Conservation (phyloP, 2,113 vertebrate genomes). For the Mustela nigripes region DNA sequence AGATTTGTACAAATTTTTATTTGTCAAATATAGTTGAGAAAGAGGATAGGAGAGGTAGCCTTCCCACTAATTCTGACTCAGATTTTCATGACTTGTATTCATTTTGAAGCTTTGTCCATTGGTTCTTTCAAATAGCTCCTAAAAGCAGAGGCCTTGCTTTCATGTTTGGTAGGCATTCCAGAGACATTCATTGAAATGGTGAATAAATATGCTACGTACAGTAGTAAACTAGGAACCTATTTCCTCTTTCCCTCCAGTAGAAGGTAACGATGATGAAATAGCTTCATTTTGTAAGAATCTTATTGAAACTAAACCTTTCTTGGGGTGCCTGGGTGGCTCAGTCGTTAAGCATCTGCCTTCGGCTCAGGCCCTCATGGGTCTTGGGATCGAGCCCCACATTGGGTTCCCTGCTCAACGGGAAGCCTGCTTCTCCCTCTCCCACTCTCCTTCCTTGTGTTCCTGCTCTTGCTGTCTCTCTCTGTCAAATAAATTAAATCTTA, state of each 20-base stretch:
- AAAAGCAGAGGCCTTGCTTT: not conserved
- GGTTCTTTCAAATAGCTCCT: not conserved
- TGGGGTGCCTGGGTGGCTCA: too few relatives aligned
- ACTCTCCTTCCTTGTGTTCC: too few relatives aligned
- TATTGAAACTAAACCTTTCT: not conserved
- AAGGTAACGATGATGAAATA: not conserved
- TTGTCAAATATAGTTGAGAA: not conserved
- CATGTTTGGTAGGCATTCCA: not conserved
- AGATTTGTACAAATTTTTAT: constrained; percentile 5
- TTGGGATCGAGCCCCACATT: too few relatives aligned
- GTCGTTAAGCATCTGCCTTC: too few relatives aligned
- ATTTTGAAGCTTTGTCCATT: constrained; percentile 30
- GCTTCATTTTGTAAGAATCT: not conserved
- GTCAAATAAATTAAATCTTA: too few relatives aligned
- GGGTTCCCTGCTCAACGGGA: too few relatives aligned
- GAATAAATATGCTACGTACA: not conserved
- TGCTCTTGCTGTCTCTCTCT: too few relatives aligned
- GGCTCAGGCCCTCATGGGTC: too few relatives aligned
- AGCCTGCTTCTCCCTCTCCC: too few relatives aligned
- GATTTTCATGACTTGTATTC: constrained; percentile 1
- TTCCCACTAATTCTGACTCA: not conserved
- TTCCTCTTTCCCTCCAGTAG: not conserved
- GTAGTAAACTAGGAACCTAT: not conserved
- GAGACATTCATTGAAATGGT: not conserved
- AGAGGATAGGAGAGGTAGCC: not conserved